Evolutionary conservation across 2,797 vertebrate species (phyloP), one percentile per base, ranked within the genome.

Genomic region (Mormyrops boulengeri): DNA sequence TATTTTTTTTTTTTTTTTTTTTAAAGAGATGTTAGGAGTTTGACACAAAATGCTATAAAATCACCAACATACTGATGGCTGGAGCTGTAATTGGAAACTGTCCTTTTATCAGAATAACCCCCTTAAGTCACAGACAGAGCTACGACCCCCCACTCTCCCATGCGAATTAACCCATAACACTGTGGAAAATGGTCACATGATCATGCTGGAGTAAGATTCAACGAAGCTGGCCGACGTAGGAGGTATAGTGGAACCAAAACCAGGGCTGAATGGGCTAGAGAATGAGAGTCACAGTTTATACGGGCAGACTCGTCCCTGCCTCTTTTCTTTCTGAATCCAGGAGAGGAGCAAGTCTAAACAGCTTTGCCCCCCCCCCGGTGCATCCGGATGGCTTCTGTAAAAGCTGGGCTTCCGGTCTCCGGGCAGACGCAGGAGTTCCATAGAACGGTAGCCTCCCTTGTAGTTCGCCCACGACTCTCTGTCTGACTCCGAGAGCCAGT

Each of bases 401-500:
- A 84, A 82, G 85, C 87, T 19, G 50, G 85, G 5, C 34, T 47
- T 49, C 85, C 82, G 80, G 62, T 53, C 53, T 34, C 85, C 47
- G 17, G 14, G 57, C 60, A 62, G 53, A 87, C 9, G 3, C 34
- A 41, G 30, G 30, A 87, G 86, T 41, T 44, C 52, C 86, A 4
- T 5, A 57, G 14, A 93, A 91, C 93, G 93, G 92, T 22, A 26
- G 9, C 26, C 34, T 53, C 88, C 50, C 34, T n/a, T 17, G 22
- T 11, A 22, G n/a, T 26, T 57, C 17, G 11, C 26, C 53, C 60
- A 12, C 9, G 4, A 19, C 41, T 62, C 4, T n/a, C 34, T n/a
- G 94, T 93, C 92, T 92, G 89, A 94, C 93, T 93, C 94, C 90
- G 91, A 77, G 88, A 62, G 66, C 30, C 11, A 92, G 93, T 92